These are phyloP conservation scores for Craniophora ligustri DNA, from an alignment of 2,888 invertebrate genomes.

Conservation along the genomic window DNA sequence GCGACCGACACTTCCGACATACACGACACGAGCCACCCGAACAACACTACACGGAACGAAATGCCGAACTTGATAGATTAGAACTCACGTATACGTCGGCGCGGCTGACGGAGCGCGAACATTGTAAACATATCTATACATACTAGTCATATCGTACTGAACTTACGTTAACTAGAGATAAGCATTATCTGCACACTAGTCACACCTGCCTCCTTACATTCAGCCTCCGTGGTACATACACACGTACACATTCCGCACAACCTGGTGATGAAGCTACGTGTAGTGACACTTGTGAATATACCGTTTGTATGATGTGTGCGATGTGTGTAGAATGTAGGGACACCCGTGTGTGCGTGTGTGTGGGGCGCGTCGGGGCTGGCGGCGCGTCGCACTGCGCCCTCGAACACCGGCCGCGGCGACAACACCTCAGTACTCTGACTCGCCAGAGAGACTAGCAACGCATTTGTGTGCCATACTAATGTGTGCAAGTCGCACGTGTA, in stretches of 20 bases:
- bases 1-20: conserved; percentile 5
- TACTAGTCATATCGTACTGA: conserved; percentile 24
- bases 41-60: too few relatives aligned
- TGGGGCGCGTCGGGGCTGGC: conserved; percentile 25
- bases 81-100: not conserved
- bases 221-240: not conserved
- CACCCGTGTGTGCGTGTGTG: not conserved
- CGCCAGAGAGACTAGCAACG: too few relatives aligned
- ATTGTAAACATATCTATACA: conserved; percentile 29
- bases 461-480: not conserved
- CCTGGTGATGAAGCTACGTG: not conserved
- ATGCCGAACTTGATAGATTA: too few relatives aligned
- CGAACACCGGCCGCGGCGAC: not conserved
- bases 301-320: not conserved
- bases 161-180: conserved; percentile 6
- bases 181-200: not conserved
- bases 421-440: too few relatives aligned
- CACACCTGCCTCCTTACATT: not conserved
- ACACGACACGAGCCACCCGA: not conserved
- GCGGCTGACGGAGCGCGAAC: conserved; percentile 20
- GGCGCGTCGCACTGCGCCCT: conserved; percentile 24
- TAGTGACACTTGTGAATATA: not conserved
- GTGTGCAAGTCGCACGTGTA: not conserved
- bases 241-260: not conserved
- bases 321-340: not conserved